These are phyloP conservation scores for Neoaliturus tenellus DNA, from an alignment of 2,888 invertebrate species.

Conservation along the genomic window DNA sequence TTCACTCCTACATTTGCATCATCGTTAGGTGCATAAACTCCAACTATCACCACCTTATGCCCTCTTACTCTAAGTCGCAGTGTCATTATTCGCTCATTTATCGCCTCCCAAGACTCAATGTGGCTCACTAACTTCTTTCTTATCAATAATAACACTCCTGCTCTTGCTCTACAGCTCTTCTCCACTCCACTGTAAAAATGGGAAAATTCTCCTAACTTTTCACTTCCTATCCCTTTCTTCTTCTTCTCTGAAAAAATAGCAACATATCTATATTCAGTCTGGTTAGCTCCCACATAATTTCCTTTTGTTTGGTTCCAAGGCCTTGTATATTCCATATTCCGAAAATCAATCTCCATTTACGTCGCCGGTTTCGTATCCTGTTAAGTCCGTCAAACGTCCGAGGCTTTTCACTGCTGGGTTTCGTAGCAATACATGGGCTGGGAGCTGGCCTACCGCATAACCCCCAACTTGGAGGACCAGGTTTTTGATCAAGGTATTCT, in stretches of 20 bases:
- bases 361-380: neutral
- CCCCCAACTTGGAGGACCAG: neutral
- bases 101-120: neutral
- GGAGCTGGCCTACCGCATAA: neutral
- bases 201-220: neutral
- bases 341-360: neutral
- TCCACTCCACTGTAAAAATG: conserved; percentile 2
- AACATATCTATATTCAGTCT: neutral
- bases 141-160: neutral
- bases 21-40: neutral
- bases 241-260: neutral
- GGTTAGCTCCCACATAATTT: neutral
- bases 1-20: neutral
- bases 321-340: conserved; percentile 4
- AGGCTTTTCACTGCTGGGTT: neutral
- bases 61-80: neutral
- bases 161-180: neutral
- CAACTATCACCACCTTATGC: neutral
- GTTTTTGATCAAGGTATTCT: neutral
- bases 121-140: neutral
- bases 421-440: neutral
- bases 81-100: neutral
- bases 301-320: neutral
- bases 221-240: neutral
- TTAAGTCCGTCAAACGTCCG: neutral